These are phyloP conservation scores for Cyclophora punctaria DNA, from an alignment of 2,888 invertebrate genomes.

Conservation along the genomic window DNA sequence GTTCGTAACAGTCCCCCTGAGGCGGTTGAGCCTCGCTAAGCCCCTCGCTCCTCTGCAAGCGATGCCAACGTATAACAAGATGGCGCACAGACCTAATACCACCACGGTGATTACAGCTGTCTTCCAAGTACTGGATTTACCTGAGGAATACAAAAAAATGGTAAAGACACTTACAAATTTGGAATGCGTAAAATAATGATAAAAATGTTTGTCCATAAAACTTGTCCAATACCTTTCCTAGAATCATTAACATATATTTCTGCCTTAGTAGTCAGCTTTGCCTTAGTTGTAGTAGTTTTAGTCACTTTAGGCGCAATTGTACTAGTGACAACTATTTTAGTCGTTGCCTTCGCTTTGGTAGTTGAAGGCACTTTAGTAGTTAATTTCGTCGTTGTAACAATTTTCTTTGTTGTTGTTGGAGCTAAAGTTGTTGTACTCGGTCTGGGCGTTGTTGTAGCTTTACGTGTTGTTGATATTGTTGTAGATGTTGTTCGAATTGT, in stretches of 20 bases:
- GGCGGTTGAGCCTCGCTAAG: constrained; percentile 31
- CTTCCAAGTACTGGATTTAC: constrained; percentile 23
- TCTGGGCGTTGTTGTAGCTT: constrained; percentile 16
- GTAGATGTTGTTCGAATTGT: constrained; percentile 17
- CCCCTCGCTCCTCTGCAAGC: constrained; percentile 20
- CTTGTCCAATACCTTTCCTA: background rate
- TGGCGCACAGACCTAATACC: constrained; percentile 19
- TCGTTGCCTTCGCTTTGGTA: constrained; percentile 7
- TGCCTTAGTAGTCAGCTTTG: background rate
- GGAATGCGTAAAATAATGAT: constrained; percentile 2
- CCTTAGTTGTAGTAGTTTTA: constrained; percentile 4
- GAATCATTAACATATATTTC: too few relatives aligned
- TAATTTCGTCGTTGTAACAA: constrained; percentile 7
- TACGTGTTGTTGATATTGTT: constrained; percentile 12
- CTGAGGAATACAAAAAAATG: constrained; percentile 18
- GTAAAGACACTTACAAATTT: background rate
- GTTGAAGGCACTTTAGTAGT: constrained; percentile 10
- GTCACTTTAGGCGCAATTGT: constrained; percentile 6
- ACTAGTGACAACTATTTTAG: background rate
- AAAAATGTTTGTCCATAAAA: too few relatives aligned
- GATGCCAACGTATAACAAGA: constrained; percentile 16
- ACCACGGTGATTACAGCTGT: constrained; percentile 28
- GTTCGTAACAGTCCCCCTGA: constrained; percentile 30
- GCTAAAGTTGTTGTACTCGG: constrained; percentile 10
- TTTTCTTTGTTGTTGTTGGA: constrained; percentile 7